Percentiles rank a stretch among this genome's conserved stretches.
These are phyloP conservation scores for Panagrolaimus sp. DNA, from an alignment of 1,140 invertebrate genomes.

Conservation along the genomic window DNA sequence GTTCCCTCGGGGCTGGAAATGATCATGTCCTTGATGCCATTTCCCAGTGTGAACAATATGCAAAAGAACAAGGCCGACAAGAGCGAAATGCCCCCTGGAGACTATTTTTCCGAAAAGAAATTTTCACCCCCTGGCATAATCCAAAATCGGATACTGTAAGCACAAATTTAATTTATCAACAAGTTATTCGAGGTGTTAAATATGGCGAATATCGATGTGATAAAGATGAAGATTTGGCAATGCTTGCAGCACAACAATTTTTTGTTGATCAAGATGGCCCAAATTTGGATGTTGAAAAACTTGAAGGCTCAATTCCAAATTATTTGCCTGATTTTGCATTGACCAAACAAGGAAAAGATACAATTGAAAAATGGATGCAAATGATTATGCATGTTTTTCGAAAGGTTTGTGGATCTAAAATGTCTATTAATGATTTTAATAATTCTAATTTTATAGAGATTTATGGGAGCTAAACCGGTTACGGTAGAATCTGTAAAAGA, in stretches of 20 bases:
- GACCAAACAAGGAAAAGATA: slow-evolving; percentile 69
- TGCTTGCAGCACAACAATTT: slow-evolving; percentile 98
- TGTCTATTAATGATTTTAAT: too few relatives aligned
- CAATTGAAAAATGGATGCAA: slow-evolving; percentile 78
- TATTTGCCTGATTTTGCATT: slow-evolving; percentile 91
- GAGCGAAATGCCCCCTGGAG: slow-evolving; percentile 74
- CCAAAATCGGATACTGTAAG: slow-evolving; percentile 88
- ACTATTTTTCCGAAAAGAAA: slow-evolving; percentile 83
- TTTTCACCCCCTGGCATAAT: slow-evolving; percentile 98
- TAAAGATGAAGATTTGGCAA: slow-evolving; percentile 89
- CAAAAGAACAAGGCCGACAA: slow-evolving; percentile 94
- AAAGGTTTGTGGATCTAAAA: slow-evolving; percentile 72
- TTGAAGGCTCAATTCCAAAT: slow-evolving; percentile 79
- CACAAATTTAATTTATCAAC: slow-evolving; percentile 94
- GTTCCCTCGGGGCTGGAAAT: slow-evolving; percentile 89
- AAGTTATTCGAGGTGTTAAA: slow-evolving; percentile 64
- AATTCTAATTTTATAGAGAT: slow-evolving; percentile 34
- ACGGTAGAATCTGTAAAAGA: slow-evolving; percentile 77
- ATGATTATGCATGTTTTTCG: slow-evolving; percentile 83
- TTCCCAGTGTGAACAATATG: slow-evolving; percentile 97
- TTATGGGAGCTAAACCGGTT: slow-evolving; percentile 34
- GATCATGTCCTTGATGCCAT: slow-evolving; percentile 99
- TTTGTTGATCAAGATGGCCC: slow-evolving; percentile 79
- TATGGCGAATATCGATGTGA: slow-evolving; percentile 91
- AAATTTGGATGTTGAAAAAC: slow-evolving; percentile 82